phyloP scores from a whole-genome alignment of 1,140 invertebrate genomes.

The Ceratina japonica region DNA sequence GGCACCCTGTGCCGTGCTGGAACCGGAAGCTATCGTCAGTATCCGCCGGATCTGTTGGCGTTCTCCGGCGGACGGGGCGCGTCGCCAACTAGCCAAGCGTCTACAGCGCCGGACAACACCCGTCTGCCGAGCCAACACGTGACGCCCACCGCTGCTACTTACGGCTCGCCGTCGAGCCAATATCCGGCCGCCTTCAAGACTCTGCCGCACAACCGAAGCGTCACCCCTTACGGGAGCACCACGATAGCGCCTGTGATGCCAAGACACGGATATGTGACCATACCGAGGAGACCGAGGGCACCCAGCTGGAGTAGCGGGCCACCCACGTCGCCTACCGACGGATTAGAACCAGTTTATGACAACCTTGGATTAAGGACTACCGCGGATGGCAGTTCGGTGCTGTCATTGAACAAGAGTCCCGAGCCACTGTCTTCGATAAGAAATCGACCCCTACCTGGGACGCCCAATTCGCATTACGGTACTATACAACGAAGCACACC shows the following conservation, averaged over 20 bases:
- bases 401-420: conserved; percentile 85
- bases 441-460: conserved; percentile 77
- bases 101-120: conserved; percentile 85
- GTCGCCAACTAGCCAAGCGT: conserved; percentile 83
- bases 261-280: conserved; percentile 90
- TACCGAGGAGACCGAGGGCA: conserved; percentile 88
- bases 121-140: conserved; percentile 79
- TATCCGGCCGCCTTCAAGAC: conserved; percentile 82
- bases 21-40: conserved; percentile 80
- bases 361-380: conserved; percentile 90
- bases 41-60: conserved; percentile 90
- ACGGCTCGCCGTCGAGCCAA: conserved; percentile 64
- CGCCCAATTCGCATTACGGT: conserved; percentile 81
- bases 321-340: conserved; percentile 80
- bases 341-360: conserved; percentile 89
- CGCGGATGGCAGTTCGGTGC: conserved; percentile 89
- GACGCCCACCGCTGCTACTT: conserved; percentile 74
- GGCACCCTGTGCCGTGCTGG: conserved; percentile 75
- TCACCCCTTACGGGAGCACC: conserved; percentile 84
- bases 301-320: conserved; percentile 87
- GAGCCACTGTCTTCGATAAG: conserved; percentile 74
- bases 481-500: conserved; percentile 71
- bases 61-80: conserved; percentile 83
- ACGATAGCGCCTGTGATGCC: conserved; percentile 82
- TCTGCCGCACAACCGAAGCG: conserved; percentile 85